Base-by-base conservation (phyloP, 1,140 invertebrate genomes). In the Drosophila truncata region DNA sequence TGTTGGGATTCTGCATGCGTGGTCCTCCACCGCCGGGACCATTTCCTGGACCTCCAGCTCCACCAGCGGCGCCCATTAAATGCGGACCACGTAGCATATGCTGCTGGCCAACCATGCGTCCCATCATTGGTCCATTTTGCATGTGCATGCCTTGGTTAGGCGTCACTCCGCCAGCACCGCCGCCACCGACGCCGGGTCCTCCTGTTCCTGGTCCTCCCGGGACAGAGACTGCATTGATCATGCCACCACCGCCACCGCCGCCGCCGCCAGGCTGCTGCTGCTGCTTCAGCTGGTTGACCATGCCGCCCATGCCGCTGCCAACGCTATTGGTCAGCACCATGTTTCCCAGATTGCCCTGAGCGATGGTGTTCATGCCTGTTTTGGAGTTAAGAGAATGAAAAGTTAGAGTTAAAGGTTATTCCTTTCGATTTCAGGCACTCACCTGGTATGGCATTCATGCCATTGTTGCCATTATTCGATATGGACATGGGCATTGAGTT, bases 241-340 rank as follows among this genome's bases (percentile, higher is more conserved):
- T 93, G 33, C 81, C 67, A 52, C 78, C 80, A 33, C 66, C 67
- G 54, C 78, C 80, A 33, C 66, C 72, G 3, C 80, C 93, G 46
- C 80, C 93, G 42, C 78, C 64, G 61, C 78, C 78, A 35, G 96
- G 96, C 80, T 96, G 67, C 59, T 61, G 96, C 80, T 96, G 67
- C 59, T 61, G 65, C 65, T 60, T 83, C 47, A 63, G 59, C 50
- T 84, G 50, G 8, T 78, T 78, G 33, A 78, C 74, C 74, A 78
- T 78, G 57, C 87, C 81, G 61, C 95, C 69, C 69, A 72, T 73
- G 23, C 70, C 95, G 95, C 96, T 94, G 93, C 94, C 95, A 93
- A 94, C 95, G 82, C 95, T 95, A 76, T 95, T 96, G 4, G 95
- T 95, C 93, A 96, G 94, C 79, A 96, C 95, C 95, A 96, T 95